phyloP scores from a whole-genome alignment of 2,888 invertebrate genomes.

The Noctua comes region DNA sequence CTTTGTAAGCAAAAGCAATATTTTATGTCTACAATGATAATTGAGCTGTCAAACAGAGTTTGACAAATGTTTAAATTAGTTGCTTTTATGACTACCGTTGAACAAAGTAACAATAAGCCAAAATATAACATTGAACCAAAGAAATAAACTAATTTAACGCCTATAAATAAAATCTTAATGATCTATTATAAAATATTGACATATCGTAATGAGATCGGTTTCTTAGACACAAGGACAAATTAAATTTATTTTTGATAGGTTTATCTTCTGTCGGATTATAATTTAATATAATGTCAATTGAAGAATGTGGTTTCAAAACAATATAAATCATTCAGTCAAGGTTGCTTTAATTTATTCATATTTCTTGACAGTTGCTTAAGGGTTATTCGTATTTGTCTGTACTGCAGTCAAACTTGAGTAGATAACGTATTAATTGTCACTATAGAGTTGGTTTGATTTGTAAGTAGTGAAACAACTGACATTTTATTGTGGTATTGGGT shows the following conservation, averaged over 20 bases:
- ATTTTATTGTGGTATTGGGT: slow-evolving; percentile 21
- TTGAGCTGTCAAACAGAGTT: slow-evolving; percentile 18
- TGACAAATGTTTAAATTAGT: slow-evolving; percentile 9
- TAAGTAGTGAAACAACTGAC: slow-evolving; percentile 7
- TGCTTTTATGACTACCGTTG: neutral
- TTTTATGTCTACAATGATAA: slow-evolving; percentile 14
- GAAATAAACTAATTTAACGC: slow-evolving; percentile 33
- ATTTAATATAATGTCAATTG: slow-evolving; percentile 63
- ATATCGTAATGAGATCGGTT: slow-evolving; percentile 44
- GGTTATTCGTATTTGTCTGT: slow-evolving; percentile 34
- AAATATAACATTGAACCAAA: slow-evolving; percentile 8
- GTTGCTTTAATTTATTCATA: slow-evolving; percentile 72
- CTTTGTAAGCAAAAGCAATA: neutral
- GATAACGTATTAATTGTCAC: slow-evolving; percentile 22
- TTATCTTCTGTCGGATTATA: slow-evolving; percentile 72
- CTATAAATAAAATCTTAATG: slow-evolving; percentile 26
- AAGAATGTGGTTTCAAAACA: slow-evolving; percentile 67
- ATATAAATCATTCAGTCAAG: slow-evolving; percentile 74
- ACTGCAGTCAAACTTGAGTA: slow-evolving; percentile 14
- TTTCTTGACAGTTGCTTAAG: slow-evolving; percentile 35
- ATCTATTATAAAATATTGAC: slow-evolving; percentile 39
- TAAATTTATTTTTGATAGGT: slow-evolving; percentile 53
- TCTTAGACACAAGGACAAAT: slow-evolving; percentile 50
- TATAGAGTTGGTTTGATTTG: slow-evolving; percentile 1
- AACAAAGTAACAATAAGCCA: slow-evolving; percentile 4